phyloP scores from a whole-genome alignment of 2,797 vertebrate genomes.

The Gila robusta region DNA sequence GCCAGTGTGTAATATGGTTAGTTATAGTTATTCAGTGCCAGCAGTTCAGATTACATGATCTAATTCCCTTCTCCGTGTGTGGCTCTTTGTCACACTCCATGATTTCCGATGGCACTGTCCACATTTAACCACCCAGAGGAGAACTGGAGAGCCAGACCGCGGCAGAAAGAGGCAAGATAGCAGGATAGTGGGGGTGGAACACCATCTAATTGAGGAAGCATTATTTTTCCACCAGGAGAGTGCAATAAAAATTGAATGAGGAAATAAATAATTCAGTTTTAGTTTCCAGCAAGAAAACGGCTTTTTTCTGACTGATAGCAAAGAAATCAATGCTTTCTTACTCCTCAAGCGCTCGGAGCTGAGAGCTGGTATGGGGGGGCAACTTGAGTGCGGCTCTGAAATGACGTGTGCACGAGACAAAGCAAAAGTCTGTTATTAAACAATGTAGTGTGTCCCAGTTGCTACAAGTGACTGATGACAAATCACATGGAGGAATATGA shows the following conservation, averaged over 20 bases:
- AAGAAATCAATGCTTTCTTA: slow-evolving; percentile 77
- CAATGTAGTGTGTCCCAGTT: neutral
- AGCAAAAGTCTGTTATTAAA: slow-evolving; percentile 40
- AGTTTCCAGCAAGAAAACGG: slow-evolving; percentile 78
- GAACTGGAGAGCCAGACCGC: neutral
- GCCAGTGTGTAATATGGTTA: slow-evolving; percentile 82
- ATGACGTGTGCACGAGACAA: slow-evolving; percentile 5
- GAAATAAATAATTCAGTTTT: slow-evolving; percentile 83
- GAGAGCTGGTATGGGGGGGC: neutral
- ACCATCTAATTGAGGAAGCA: slow-evolving; percentile 71
- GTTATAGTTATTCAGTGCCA: slow-evolving; percentile 80
- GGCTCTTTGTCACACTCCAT: slow-evolving; percentile 65
- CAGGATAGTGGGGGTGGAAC: slow-evolving; percentile 58
- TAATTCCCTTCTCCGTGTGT: slow-evolving; percentile 68
- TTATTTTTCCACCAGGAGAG: slow-evolving; percentile 75
- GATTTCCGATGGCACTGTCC: slow-evolving; percentile 51
- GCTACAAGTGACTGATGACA: slow-evolving; percentile 29
- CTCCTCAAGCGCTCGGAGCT: slow-evolving; percentile 37
- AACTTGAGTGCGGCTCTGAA: slow-evolving; percentile 32
- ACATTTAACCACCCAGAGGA: slow-evolving; percentile 71
- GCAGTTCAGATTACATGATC: slow-evolving; percentile 82
- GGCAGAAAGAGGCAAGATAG: slow-evolving; percentile 5
- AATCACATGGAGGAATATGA: slow-evolving; percentile 29
- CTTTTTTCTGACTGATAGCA: slow-evolving; percentile 76
- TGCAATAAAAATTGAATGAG: slow-evolving; percentile 83